Base-by-base conservation (phyloP, 1,140 invertebrate genomes). In the Drosophila arawakana region DNA sequence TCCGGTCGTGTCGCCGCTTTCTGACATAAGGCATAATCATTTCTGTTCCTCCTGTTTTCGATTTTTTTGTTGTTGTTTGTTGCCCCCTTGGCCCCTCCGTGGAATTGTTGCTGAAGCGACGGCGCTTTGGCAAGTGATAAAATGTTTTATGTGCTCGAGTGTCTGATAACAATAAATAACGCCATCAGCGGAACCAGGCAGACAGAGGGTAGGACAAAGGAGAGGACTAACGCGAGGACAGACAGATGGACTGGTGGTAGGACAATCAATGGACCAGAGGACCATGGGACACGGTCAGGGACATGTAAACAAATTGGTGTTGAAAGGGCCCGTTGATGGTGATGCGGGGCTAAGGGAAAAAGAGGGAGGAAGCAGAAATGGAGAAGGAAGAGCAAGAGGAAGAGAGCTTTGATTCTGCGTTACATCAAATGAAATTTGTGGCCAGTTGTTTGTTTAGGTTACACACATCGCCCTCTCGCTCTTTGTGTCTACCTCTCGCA, bases 91-190 rank as follows among this genome's bases (percentile, higher is more conserved):
- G 2, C 3, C 62, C 37, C 52, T 39, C 46, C 58, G 78, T 58
- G 63, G 68, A 71, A 66, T 76, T 73, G 73, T 70, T 52, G 44
- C 39, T 34, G 46, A 34, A 63, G 54, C 49, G 50, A 30, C 67
- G 54, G 50, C 37, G 55, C 62, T 59, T 57, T 72, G 77, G 68
- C 80, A 84, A 89, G 84, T 89, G 84, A 89, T 89, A 89, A 89
- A 89, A 89, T 89, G 84, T 89, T 89, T 89, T 89, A 89, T 89
- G 84, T 89, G 72, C 75, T 76, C 69, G 84, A 89, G 84, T 90
- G 84, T 90, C 84, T 89, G 84, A 89, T 89, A 89, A 89, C 84
- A 89, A 89, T 89, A 89, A 89, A 89, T 89, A 89, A 89, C 84
- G 75, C 77, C 80, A 89, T 89, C 84, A 88, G 84, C 84, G 74